phyloP scores from a whole-genome alignment of 2,113 vertebrate genomes.

The Eolophus roseicapilla region DNA sequence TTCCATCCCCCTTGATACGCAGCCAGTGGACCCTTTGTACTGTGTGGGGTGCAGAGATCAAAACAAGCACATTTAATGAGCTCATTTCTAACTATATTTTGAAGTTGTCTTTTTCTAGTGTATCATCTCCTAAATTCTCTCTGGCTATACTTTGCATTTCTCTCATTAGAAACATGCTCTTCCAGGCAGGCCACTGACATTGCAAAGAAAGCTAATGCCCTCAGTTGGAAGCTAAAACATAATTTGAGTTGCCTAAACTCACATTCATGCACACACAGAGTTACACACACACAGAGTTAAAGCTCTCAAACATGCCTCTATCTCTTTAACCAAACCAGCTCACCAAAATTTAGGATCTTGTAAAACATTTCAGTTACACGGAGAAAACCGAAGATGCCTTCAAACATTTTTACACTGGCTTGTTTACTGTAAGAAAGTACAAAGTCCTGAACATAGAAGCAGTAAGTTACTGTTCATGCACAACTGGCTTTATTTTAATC shows the following conservation, averaged over 20 bases:
- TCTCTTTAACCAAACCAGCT: not conserved
- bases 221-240: not conserved
- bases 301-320: not conserved
- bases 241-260: not conserved
- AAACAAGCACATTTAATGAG: constrained; percentile 47
- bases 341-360: not conserved
- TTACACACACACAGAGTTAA: not conserved
- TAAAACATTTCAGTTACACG: not conserved
- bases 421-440: not conserved
- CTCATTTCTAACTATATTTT: constrained; percentile 43
- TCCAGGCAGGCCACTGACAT: constrained; percentile 14
- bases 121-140: constrained; percentile 16
- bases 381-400: not conserved
- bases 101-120: constrained; percentile 24
- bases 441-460: not conserved
- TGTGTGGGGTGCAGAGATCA: constrained; percentile 47
- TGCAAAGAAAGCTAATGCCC: not conserved
- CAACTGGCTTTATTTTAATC: not conserved
- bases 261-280: not conserved
- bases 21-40: constrained; percentile 38
- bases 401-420: not conserved
- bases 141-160: constrained; percentile 47
- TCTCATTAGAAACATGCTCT: constrained; percentile 32
- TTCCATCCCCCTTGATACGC: not conserved
- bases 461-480: not conserved